Evolutionary conservation across 1,140 invertebrate species (phyloP).

Genomic region (Thaumetopoea pityocampa): DNA sequence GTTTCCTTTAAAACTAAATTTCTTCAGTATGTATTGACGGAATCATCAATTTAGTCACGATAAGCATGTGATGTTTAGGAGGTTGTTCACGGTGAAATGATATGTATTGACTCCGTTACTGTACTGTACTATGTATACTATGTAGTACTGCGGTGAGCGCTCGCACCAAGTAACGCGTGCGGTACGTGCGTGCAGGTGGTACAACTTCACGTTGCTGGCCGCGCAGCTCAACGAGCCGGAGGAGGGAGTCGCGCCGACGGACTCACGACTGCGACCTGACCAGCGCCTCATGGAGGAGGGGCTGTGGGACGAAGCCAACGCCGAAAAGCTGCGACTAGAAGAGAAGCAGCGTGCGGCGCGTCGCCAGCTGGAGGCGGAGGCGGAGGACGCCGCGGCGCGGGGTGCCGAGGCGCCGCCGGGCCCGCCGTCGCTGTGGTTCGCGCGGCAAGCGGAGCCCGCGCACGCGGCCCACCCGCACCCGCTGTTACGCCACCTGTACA

Average conservation of each 20-base stretch:
- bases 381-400: slow-evolving; percentile 83
- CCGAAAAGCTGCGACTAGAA: slow-evolving; percentile 92
- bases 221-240: slow-evolving; percentile 97
- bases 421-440: slow-evolving; percentile 96
- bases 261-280: slow-evolving; percentile 95
- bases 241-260: slow-evolving; percentile 95
- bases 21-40: too few species aligned
- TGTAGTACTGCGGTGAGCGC: too few species aligned
- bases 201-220: slow-evolving; percentile 96
- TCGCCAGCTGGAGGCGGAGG: slow-evolving; percentile 84
- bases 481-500: slow-evolving; percentile 88
- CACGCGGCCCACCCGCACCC: slow-evolving; percentile 75
- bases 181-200: slow-evolving; percentile 80
- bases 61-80: too few species aligned
- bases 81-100: too few species aligned
- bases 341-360: slow-evolving; percentile 93
- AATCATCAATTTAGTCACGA: too few species aligned
- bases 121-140: too few species aligned
- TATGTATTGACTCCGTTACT: too few species aligned
- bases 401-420: slow-evolving; percentile 82
- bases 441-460: slow-evolving; percentile 58
- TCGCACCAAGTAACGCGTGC: background rate
- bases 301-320: slow-evolving; percentile 96
- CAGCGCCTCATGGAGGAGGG: slow-evolving; percentile 98
- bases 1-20: too few species aligned